Evolutionary conservation across 2,113 vertebrate genomes (phyloP), one percentile per base, ranked within the genome.

Genomic region (Alaudala cheleensis): DNA sequence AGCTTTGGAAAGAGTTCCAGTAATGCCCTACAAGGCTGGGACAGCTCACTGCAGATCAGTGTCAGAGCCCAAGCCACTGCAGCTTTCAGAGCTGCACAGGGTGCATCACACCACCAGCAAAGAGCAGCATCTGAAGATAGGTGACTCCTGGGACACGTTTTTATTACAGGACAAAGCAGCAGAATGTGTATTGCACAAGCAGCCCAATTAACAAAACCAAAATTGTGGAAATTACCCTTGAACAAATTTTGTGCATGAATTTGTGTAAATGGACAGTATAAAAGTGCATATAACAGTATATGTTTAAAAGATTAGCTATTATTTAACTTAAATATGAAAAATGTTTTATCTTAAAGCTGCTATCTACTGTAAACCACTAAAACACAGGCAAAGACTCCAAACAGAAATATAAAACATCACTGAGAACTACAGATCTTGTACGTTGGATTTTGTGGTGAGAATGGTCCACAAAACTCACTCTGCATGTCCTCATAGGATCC

Each of bases 401-500:
- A 91, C 25, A 88, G 78, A 81, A 90, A 58, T 74, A 66, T 37
- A 92, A 86, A 84, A 50, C 26, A 92, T 94, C 91, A 77, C 64
- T 54, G 91, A 91, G 77, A 89, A 51, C 58, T 49, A 73, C 11
- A 60, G 58, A 62, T 73, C 67, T 86, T 29, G 1, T 45, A 33
- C 1, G 4, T 29, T 67, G 54, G 72, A 91, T 95, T 97, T 95
- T 97, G 92, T 97, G 92, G 94, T 57, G 7, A 94, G 93, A 96
- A 86, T 12, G 53, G 81, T 71, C 54, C 57, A 31, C 93, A 72
- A 81, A 84, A 82, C 87, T 97, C 95, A 89, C 96, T 97, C 93
- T 84, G 79, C 81, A 95, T 83, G 74, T 97, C 93, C 96, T 97
- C 92, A 5, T 81, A 97, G 98, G 96, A 95, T 97, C 84, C 72